Conservation (phyloP, 1,140 invertebrate genomes). For the Ectropis grisescens region DNA sequence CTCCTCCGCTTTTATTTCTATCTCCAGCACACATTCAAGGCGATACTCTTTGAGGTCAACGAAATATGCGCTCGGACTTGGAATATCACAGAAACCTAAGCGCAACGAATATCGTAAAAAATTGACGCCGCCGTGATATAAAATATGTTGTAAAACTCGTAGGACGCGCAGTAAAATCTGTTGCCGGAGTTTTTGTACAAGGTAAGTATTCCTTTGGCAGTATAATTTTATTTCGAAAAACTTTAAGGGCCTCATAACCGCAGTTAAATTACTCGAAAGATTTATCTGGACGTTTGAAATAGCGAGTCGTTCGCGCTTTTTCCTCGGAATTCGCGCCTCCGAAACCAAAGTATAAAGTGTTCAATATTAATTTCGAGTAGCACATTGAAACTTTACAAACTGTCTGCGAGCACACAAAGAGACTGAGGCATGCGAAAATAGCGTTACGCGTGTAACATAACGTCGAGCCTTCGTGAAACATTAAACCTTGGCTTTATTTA, state of each 20-base stretch:
- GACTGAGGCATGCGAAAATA: constrained; percentile 21
- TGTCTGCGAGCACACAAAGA: constrained; percentile 7
- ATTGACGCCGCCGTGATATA: constrained; percentile 20
- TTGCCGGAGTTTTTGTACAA: constrained; percentile 4
- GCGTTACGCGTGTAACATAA: constrained; percentile 16
- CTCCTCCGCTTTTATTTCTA: constrained; percentile 14
- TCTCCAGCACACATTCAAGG: constrained; percentile 4
- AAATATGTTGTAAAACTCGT: constrained; percentile 26
- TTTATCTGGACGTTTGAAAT: not conserved
- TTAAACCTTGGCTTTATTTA: constrained; percentile 40
- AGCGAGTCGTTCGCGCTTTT: too few relatives aligned
- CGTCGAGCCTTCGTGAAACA: constrained; percentile 19
- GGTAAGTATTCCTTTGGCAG: not conserved
- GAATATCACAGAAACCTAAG: constrained; percentile 4
- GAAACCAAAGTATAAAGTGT: too few relatives aligned
- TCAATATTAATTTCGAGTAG: too few relatives aligned
- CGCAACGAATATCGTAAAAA: constrained; percentile 18
- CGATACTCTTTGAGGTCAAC: constrained; percentile 4
- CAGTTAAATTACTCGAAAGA: too few relatives aligned
- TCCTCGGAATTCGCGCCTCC: too few relatives aligned
- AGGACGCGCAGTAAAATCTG: constrained; percentile 26
- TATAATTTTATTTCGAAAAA: constrained; percentile 5
- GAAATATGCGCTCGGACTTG: constrained; percentile 2
- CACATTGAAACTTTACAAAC: constrained; percentile 6
- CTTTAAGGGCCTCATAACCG: not conserved